Conservation (phyloP, 2,113 vertebrate genomes). For the Caretta caretta region DNA sequence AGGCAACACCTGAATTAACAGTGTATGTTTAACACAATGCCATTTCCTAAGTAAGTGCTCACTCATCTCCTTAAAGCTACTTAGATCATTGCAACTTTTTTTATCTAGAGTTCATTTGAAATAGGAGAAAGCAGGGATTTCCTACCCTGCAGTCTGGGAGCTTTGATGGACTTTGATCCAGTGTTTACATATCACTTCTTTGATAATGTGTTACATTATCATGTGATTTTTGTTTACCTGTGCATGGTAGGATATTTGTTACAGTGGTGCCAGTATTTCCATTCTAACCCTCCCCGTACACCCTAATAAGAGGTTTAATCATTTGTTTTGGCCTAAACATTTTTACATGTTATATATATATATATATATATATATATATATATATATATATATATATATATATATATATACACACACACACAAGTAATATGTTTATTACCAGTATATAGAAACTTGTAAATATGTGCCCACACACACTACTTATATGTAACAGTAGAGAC, state of each 20-base stretch:
- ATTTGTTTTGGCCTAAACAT: neutral
- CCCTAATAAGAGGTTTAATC: neutral
- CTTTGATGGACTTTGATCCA: constrained; percentile 48
- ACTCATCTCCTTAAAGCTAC: constrained; percentile 53
- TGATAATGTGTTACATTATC: neutral
- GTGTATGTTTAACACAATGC: constrained; percentile 51
- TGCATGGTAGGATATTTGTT: neutral
- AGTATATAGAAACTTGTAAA: accelerated
- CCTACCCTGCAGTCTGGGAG: constrained; percentile 47
- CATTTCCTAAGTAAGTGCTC: constrained; percentile 63
- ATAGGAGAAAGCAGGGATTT: constrained; percentile 63
- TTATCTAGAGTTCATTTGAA: constrained; percentile 57
- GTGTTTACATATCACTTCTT: neutral
- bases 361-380: no score
- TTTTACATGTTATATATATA: neutral
- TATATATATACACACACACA: neutral
- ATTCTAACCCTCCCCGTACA: neutral
- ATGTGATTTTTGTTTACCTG: neutral
- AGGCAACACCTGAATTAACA: constrained; percentile 72
- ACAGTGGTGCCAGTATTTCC: neutral
- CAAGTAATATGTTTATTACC: neutral
- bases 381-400: no score
- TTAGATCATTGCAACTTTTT: constrained; percentile 59
- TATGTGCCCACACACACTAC: neutral
- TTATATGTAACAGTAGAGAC: accelerated